Conservation (phyloP, 1,140 invertebrate genomes). For the Oryzaephilus surinamensis region DNA sequence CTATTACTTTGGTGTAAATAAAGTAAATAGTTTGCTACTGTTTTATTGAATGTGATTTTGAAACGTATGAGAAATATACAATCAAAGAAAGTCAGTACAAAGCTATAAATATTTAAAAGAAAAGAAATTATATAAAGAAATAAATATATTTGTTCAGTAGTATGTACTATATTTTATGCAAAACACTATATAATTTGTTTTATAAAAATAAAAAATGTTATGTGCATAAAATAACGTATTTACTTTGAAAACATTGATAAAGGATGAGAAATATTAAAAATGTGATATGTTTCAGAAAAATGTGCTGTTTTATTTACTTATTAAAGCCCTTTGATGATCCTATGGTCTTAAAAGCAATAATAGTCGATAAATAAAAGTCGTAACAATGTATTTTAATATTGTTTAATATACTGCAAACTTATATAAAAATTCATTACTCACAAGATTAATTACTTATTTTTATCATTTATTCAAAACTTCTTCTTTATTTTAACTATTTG, state of each 20-base stretch:
- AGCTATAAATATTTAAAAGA: constrained; percentile 2
- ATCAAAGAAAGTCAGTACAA: neutral
- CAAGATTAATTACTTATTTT: neutral
- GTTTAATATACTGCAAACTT: neutral
- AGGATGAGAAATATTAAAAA: constrained; percentile 16
- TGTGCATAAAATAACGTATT: neutral
- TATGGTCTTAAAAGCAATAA: neutral
- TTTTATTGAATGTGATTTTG: constrained; percentile 12
- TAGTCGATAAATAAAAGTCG: neutral
- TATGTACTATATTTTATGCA: neutral
- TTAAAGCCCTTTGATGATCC: neutral
- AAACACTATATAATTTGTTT: neutral
- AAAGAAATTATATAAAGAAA: neutral
- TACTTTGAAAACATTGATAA: neutral
- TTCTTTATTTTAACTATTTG: no score
- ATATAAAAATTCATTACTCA: neutral
- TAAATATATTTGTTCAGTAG: no score
- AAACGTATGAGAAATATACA: constrained; percentile 3
- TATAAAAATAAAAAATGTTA: constrained; percentile 4
- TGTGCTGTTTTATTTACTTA: constrained; percentile 2
- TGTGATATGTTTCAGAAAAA: constrained; percentile 22
- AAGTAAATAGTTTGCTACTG: constrained; percentile 15
- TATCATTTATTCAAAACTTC: neutral
- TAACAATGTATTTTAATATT: neutral
- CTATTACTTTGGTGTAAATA: constrained; percentile 15